Percentiles rank a stretch among this genome's conserved stretches.
These are phyloP conservation scores for Microcebus tavaratra DNA, from an alignment of 2,113 vertebrate species.

Conservation along the genomic window DNA sequence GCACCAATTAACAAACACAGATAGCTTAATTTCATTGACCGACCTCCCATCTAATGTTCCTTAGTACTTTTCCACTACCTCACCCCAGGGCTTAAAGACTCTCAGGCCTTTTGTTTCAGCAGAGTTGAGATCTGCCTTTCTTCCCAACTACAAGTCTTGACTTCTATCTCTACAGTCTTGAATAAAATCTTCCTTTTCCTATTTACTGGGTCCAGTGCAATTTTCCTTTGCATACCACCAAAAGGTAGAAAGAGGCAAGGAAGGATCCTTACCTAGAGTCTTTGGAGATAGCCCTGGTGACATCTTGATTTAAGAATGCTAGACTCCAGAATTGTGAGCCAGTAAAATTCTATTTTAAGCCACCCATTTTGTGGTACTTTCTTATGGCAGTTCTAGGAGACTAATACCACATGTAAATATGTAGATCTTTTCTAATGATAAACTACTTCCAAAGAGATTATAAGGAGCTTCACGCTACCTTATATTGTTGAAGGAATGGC, in stretches of 20 bases:
- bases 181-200: background rate
- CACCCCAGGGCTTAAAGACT: background rate
- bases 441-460: background rate
- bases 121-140: background rate
- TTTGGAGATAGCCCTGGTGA: background rate
- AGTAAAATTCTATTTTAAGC: background rate
- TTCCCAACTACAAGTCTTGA: background rate
- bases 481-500: background rate
- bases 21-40: background rate
- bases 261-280: accelerated
- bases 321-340: background rate
- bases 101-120: background rate
- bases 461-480: background rate
- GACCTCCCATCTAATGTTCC: background rate
- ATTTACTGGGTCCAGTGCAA: background rate
- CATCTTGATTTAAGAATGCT: background rate
- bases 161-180: background rate
- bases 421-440: background rate
- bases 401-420: background rate
- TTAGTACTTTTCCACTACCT: background rate
- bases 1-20: background rate
- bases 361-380: background rate
- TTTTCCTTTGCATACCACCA: background rate
- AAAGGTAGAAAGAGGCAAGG: background rate
- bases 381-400: background rate